Evolutionary conservation across 2,113 vertebrate genomes (phyloP), one percentile per base, ranked within the genome.

Genomic region (Aptenodytes forsteri): DNA sequence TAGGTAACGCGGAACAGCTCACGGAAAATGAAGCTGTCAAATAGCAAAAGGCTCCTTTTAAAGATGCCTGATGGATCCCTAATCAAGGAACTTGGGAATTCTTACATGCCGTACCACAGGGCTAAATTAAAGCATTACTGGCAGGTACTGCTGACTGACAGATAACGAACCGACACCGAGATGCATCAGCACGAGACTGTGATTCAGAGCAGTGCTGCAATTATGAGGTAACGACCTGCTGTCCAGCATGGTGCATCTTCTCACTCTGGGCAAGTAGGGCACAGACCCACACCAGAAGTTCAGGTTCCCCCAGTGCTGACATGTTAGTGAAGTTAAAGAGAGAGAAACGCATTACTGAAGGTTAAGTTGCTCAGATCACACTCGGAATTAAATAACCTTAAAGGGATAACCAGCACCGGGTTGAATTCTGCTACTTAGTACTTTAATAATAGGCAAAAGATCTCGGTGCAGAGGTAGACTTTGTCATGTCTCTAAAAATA

Each of bases 351-450:
- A 0, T 3, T 26, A 3, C 11, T 7, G n/a, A 70, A 80, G 79
- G 62, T 25, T 79, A 76, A 91, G 29, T 9, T 14, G 44, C 73
- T 72, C 72, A 32, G 66, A 22, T n/a, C 20, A 7, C 6, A 2
- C 42, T 58, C 22, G 0, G 30, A 18, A 77, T 50, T 15, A n/a
- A 84, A 46, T 10, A 20, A 22, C 12, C 59, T 23, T n/a, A 38
- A 38, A 0, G 44, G 47, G 54, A 42, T 15, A 59, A 77, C 13
- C 59, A 32, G 8, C 1, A 0, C 40, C 1, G 0, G 34, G 13
- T 12, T 40, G 27, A 23, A 22, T 26, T n/a, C 87, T 70, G 55
- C 67, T 42, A 13, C 42, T 58, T 2, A 12, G 29, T 8, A 7
- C 58, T 61, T 84, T 38, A 72, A 1, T 3, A 50, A 50, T 0